These are phyloP conservation scores for Apocrypta bakeri DNA, from an alignment of 1,140 invertebrate genomes.

Conservation along the genomic window DNA sequence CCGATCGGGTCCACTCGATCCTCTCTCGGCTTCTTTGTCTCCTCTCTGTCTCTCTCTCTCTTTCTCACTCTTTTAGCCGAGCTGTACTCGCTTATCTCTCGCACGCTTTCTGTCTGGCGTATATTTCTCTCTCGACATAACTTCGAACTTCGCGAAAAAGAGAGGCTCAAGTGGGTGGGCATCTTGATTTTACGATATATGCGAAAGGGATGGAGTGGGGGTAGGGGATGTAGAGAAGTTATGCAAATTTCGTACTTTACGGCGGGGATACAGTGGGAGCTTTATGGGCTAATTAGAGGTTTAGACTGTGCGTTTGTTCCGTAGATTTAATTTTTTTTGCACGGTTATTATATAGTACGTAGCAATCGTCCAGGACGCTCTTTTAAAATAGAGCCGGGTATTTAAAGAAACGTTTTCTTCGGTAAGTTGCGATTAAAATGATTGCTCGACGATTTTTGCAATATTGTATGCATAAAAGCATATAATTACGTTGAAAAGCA, in stretches of 20 bases:
- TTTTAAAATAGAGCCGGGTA: too few species aligned
- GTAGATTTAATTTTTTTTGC: too few species aligned
- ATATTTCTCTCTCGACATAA: conserved; percentile 19
- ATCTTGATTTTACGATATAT: conserved; percentile 31
- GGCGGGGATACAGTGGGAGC: neutral
- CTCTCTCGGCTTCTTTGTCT: neutral
- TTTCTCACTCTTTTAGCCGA: conserved; percentile 41
- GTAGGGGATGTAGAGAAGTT: neutral
- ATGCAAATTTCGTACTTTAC: conserved; percentile 15
- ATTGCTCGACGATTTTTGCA: too few species aligned
- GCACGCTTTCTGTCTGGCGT: conserved; percentile 8
- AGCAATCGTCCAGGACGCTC: too few species aligned
- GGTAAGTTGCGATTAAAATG: too few species aligned
- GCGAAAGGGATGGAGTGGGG: neutral
- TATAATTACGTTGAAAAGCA: too few species aligned
- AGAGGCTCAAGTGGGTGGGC: conserved; percentile 31
- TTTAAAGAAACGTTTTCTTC: too few species aligned
- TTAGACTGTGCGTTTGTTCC: too few species aligned
- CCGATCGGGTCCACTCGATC: conserved; percentile 40
- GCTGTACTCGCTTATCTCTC: conserved; percentile 37
- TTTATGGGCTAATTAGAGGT: conserved; percentile 4
- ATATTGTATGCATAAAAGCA: too few species aligned
- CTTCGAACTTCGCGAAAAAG: conserved; percentile 32
- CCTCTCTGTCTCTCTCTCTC: neutral
- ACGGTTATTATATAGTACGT: too few species aligned